Conservation (phyloP, 2,113 vertebrate genomes). For the Sylvilagus bachmani region DNA sequence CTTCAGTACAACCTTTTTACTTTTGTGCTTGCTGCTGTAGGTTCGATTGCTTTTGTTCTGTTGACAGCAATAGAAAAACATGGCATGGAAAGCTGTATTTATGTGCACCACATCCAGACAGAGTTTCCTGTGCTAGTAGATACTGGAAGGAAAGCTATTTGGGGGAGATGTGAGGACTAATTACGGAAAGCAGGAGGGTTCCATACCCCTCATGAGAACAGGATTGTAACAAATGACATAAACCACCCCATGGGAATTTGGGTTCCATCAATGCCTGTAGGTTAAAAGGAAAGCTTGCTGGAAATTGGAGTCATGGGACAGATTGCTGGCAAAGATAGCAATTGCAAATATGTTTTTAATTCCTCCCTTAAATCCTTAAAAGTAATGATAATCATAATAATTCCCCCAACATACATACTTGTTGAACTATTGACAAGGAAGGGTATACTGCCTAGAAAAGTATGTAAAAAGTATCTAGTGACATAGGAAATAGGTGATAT, state of each 20-base stretch:
- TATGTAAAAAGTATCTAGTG: not conserved
- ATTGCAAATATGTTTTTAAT: not conserved
- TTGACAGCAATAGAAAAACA: not conserved
- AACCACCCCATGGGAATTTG: not conserved
- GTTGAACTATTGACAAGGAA: not conserved
- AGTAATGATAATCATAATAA: too few species aligned
- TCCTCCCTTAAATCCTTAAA: not conserved
- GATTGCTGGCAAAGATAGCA: not conserved
- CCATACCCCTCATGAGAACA: not conserved
- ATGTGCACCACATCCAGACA: not conserved
- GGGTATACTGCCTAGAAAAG: not conserved
- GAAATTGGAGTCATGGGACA: not conserved
- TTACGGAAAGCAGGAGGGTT: not conserved
- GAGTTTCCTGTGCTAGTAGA: not conserved
- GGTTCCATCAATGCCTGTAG: not conserved
- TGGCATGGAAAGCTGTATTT: not conserved
- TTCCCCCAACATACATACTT: not conserved
- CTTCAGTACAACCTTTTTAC: not conserved
- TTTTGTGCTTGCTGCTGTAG: not conserved
- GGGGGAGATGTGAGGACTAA: not conserved
- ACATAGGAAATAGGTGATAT: not conserved
- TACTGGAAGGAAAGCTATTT: not conserved
- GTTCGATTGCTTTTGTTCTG: not conserved
- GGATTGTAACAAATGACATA: not conserved
- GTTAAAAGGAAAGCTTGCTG: not conserved